Conservation (phyloP, 2,113 vertebrate genomes). For the Xenotilapia longispinis region DNA sequence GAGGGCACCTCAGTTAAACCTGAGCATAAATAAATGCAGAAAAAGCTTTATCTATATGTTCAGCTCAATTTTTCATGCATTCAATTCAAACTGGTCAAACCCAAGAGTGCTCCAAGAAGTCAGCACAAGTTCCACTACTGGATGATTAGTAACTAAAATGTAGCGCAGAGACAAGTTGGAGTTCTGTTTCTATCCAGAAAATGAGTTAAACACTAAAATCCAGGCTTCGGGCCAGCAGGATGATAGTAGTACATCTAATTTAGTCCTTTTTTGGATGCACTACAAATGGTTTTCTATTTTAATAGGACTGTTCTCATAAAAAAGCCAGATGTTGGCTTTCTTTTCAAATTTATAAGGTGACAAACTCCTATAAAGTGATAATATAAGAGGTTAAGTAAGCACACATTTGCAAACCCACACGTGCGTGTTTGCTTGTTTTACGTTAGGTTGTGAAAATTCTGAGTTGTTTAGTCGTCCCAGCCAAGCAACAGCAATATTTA, state of each 20-base stretch:
- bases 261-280: neutral
- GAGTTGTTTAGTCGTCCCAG: neutral
- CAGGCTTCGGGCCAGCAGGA: neutral
- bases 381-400: neutral
- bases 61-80: neutral
- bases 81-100: neutral
- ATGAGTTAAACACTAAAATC: neutral
- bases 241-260: neutral
- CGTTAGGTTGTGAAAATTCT: neutral
- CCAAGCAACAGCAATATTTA: neutral
- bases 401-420: neutral
- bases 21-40: constrained; percentile 31
- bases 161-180: neutral
- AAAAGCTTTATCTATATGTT: neutral
- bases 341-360: neutral
- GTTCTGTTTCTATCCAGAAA: neutral
- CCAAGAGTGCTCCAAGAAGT: neutral
- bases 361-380: neutral
- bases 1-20: constrained; percentile 86
- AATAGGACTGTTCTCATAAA: neutral
- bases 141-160: neutral
- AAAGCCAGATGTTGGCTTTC: neutral
- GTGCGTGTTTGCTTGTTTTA: neutral
- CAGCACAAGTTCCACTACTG: neutral
- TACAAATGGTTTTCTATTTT: neutral